Base-by-base conservation (phyloP, 2,113 vertebrate species). In the Calonectris borealis region DNA sequence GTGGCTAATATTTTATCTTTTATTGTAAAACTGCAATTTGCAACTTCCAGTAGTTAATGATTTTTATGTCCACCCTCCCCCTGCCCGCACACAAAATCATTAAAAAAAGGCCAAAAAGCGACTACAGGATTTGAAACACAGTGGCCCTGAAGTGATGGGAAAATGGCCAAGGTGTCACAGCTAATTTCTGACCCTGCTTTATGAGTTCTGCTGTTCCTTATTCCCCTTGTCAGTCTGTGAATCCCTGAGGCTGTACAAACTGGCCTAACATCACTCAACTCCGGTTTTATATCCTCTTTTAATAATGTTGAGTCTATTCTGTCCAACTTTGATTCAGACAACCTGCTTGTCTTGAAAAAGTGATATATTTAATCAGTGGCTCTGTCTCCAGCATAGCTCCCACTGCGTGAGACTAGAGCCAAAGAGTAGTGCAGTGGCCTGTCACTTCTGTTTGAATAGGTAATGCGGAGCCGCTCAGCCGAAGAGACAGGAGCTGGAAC, bases 391-490 rank as follows among this genome's bases (percentile, higher is more conserved):
- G 97, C 97, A 94, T 96, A 96, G 98, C 97, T 98, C 98, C 98
- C 97, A 98, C 98, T 98, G 98, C 86, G 98, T 97, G 98, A 98
- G 98, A 98, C 98, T 98, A 98, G 98, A 98, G 98, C 98, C 97
- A 98, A 97, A 66, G 98, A 98, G 98, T 98, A 97, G 98, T 96
- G 98, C 98, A 98, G 98, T 98, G 98, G 98, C 98, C 98, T 99
- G 99, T 99, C 99, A 98, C 99, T 99, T 99, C 98, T 99, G 98
- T 99, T 99, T 99, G 99, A 99, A 99, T 99, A 99, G 98, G 98
- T 99, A 99, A 99, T 99, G 99, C 97, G 97, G 98, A 99, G 98
- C 98, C 95, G 98, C 98, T 99, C 98, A 98, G 98, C 98, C 98
- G 98, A 99, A 97, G 98, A 99, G 99, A 99, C 98, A 99, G 98